These are phyloP conservation scores for Drosophila pallidifrons DNA, from an alignment of 1,140 invertebrate species.

Conservation along the genomic window DNA sequence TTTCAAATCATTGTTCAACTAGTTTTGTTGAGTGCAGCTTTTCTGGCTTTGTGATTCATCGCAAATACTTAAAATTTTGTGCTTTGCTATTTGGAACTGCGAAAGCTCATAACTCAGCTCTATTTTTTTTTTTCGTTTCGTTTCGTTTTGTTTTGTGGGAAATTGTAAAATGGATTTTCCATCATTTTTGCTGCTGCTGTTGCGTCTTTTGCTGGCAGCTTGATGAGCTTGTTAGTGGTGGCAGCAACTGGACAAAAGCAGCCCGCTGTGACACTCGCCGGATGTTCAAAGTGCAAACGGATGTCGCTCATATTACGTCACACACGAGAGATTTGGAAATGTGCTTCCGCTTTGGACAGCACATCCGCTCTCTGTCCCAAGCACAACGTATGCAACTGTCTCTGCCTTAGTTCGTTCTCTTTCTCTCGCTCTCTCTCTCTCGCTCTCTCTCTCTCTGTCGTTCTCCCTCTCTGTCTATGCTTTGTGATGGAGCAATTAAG, in stretches of 20 bases:
- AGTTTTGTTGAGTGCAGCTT: conserved; percentile 5
- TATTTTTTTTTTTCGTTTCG: neutral
- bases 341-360: conserved; percentile 49
- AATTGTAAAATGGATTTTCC: conserved; percentile 7
- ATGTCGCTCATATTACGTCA: conserved; percentile 68
- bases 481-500: conserved; percentile 47
- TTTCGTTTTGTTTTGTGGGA: neutral
- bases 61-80: conserved; percentile 13
- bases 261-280: conserved; percentile 54
- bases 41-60: conserved; percentile 4
- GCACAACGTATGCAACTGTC: conserved; percentile 16
- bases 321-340: conserved; percentile 61
- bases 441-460: neutral
- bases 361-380: conserved; percentile 34
- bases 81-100: too few species aligned
- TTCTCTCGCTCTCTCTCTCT: neutral
- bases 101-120: conserved; percentile 13
- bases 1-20: too few species aligned
- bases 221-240: conserved; percentile 31
- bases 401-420: neutral
- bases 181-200: conserved; percentile 1
- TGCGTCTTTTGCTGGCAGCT: conserved; percentile 28
- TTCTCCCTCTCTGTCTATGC: neutral
- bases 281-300: conserved; percentile 77
- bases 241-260: conserved; percentile 31